Percentiles rank a stretch among this genome's conserved stretches.
These are phyloP conservation scores for Calidris pygmaea DNA, from an alignment of 2,113 vertebrate species.

Conservation along the genomic window DNA sequence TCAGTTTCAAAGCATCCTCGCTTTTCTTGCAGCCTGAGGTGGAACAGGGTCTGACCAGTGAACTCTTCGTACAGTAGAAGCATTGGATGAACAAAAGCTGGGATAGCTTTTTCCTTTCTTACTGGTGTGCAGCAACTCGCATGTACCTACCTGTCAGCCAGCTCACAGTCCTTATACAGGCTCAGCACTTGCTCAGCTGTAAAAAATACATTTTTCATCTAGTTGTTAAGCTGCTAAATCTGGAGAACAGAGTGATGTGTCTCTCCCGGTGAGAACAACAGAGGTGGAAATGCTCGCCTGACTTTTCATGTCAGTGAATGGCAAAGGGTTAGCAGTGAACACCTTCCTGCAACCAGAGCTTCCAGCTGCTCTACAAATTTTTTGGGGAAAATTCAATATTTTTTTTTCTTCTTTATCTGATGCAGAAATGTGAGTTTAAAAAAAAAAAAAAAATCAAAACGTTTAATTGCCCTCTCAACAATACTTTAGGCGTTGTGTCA, in stretches of 20 bases:
- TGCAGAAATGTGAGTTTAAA: neutral
- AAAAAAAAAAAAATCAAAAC: neutral
- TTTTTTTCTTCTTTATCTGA: neutral
- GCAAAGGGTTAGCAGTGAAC: neutral
- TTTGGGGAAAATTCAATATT: neutral
- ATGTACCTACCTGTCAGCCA: neutral
- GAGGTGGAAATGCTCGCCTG: neutral
- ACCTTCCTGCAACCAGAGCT: neutral
- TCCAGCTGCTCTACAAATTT: neutral
- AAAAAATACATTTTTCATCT: neutral
- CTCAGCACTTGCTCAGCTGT: neutral
- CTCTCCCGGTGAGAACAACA: neutral
- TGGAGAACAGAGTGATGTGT: neutral
- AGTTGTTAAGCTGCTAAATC: neutral
- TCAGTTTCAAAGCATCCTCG: accelerated
- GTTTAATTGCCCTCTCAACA: neutral
- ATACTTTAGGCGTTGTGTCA: neutral
- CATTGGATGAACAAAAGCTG: no score
- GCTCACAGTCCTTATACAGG: neutral
- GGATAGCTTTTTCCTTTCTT: neutral
- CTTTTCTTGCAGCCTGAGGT: neutral
- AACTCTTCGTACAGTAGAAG: neutral
- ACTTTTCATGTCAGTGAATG: no score
- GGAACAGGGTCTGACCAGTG: neutral
- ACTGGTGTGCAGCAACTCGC: neutral